Base-by-base conservation (phyloP, 1,140 invertebrate genomes). In the Ceratina calcarata region DNA sequence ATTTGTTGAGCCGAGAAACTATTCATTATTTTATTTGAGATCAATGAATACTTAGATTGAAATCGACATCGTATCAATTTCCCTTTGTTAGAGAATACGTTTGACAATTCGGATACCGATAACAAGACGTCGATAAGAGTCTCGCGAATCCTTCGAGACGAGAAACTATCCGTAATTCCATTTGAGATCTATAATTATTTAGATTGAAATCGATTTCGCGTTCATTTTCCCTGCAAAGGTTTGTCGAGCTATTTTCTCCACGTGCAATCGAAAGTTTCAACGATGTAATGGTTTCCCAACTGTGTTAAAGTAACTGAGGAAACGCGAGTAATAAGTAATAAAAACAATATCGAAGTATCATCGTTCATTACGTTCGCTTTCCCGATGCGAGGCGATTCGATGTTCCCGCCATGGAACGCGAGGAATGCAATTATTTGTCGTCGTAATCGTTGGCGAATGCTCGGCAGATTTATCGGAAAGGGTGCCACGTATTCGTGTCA, bases 91-190 rank as follows among this genome's bases (percentile, higher is more conserved):
- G 27, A 4, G 37, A 45, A 45, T 45, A 45, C 66, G 58, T 71
- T 74, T 65, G 66, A 79, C 69, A 15, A 55, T 27, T 49, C 20
- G 69, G 67, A 80, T 85, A 77, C 20, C 65, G 67, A 83, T 85
- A 77, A 74, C 57, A 37, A 74, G 53, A 57, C 37, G 6, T 51
- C 55, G 37, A 70, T 1, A 2, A n/a, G 12, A 24, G 13, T 20
- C 24, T 1, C 49, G 20, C 8, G 3, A 32, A 68, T 24, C 8
- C n/a, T 7, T 49, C 4, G n/a, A 4, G 4, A 13, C 37, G 37
- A 45, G 37, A 10, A 45, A 45, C 37, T 45, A 10, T 45, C 37
- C 37, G 3, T 6, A 45, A 45, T 45, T 45, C 7, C 37, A 45
- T 45, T 45, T 10, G 10, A 10, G 37, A 45, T 3, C 37, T 45